A percentile compares a stretch with the other conserved stretches of the same genome.
These are phyloP conservation scores for Diploptera punctata DNA, from an alignment of 2,888 invertebrate species.

Conservation along the genomic window DNA sequence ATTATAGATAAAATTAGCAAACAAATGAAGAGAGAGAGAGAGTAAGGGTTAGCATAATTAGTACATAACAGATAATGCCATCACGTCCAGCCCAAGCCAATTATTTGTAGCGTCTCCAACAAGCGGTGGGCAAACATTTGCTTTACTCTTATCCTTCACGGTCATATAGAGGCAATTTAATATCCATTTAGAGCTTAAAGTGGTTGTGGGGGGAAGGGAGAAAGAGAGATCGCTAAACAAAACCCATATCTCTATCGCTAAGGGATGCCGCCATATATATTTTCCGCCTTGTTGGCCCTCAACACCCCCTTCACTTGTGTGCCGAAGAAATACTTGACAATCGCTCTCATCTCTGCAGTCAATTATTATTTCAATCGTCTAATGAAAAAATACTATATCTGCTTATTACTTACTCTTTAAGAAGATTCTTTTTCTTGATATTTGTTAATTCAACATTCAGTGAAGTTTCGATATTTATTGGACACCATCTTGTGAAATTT, in stretches of 20 bases:
- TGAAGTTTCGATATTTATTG: too few species aligned
- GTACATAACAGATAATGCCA: constrained; percentile 37
- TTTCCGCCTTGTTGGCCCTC: neutral
- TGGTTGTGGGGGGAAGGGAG: neutral
- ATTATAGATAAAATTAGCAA: too few species aligned
- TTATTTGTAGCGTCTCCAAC: neutral
- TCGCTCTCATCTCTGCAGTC: too few species aligned
- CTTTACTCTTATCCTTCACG: constrained; percentile 50
- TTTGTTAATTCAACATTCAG: too few species aligned
- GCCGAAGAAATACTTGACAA: neutral
- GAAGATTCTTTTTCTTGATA: too few species aligned
- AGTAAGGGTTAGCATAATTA: constrained; percentile 40
- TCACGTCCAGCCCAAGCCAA: constrained; percentile 26
- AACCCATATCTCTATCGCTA: neutral
- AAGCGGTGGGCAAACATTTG: constrained; percentile 51
- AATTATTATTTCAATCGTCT: too few species aligned
- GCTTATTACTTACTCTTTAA: too few species aligned
- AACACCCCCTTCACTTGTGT: neutral
- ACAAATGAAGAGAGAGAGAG: too few species aligned
- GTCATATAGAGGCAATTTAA: constrained; percentile 41
- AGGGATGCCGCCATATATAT: constrained; percentile 11
- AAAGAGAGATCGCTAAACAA: constrained; percentile 13
- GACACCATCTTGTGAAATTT: too few species aligned
- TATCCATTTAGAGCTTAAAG: constrained; percentile 41
- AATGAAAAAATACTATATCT: too few species aligned